Evolutionary conservation across 2,888 invertebrate genomes (phyloP), one percentile per base, ranked within the genome.

Genomic region (Limnephilus auricula): DNA sequence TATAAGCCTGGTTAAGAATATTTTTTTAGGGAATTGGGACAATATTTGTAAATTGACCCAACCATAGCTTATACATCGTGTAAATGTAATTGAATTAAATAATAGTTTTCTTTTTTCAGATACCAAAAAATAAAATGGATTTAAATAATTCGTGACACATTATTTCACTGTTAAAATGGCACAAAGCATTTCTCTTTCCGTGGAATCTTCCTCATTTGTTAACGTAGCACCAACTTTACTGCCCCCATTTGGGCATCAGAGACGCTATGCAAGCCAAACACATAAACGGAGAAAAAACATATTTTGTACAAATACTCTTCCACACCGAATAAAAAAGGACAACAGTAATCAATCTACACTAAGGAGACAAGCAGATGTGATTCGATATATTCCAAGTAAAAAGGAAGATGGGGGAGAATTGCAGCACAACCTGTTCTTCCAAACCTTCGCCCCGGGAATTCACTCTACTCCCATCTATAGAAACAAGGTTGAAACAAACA

Each of bases 401-500:
- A 91, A 91, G n/a, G 78, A 79, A 32, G 88, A 79, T 79, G 90
- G 65, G n/a, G 79, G 86, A 65, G 91, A 92, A n/a, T 45, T 90
- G 50, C 91, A 91, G 34, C 89, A 92, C 89, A 82, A 90, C 40
- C 83, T 92, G 30, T 91, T 91, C 90, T 91, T 92, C 91, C 92
- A 92, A 50, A 93, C 89, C 79, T 93, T 93, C 65, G 78, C 92
- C 50, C 93, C 93, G 15, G 91, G 90, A 34, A 89, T 93, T 4
- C 93, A 93, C 85, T 93, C 93, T 2, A 93, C 93, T 37, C 93
- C 93, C 9, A 90, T 93, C 31, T 85, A 91, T 30, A 90, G 89
- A 78, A 85, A 88, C 50, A 92, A 90, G 88, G 82, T 79, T 78
- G 89, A 93, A 30, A 40, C 90, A 32, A 88, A 90, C 86, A 90